Evolutionary conservation across 2,113 vertebrate genomes (phyloP).

Genomic region (Poecilia latipinna): DNA sequence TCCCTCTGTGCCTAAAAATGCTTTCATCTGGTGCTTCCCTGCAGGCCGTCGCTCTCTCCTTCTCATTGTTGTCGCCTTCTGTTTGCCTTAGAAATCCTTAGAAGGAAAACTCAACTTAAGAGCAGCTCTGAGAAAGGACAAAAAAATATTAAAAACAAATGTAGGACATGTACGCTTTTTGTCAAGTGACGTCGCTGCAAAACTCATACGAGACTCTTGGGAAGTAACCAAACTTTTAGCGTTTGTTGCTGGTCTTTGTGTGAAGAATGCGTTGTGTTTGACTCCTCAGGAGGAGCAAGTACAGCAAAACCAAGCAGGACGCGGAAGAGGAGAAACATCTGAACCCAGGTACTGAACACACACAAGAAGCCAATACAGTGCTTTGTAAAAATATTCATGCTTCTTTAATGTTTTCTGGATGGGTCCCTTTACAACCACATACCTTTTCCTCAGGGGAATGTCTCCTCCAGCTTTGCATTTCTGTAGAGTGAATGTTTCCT

Average conservation of each 20-base stretch:
- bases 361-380: conserved; percentile 2
- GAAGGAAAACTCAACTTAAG: conserved; percentile 25
- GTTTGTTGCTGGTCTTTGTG: not conserved
- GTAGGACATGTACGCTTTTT: not conserved
- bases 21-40: conserved; percentile 71
- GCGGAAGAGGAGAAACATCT: conserved; percentile 98
- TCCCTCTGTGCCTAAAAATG: conserved; percentile 44
- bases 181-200: conserved; percentile 7
- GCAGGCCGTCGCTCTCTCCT: conserved; percentile 60
- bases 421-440: not conserved
- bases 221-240: not conserved
- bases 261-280: conserved; percentile 33
- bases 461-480: not conserved
- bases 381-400: not conserved
- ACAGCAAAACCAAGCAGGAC: conserved; percentile 97
- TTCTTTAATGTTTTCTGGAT: not conserved
- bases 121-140: not conserved
- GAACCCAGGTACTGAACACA: conserved; percentile 89
- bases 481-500: not conserved
- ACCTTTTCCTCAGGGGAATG: too few species aligned
- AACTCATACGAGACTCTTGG: conserved; percentile 5
- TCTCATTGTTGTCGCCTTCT: conserved; percentile 57
- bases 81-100: conserved; percentile 37
- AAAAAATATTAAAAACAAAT: conserved; percentile 21
- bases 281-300: conserved; percentile 90